Conservation (phyloP, 2,113 vertebrate species). For the Nanorana parkeri region DNA sequence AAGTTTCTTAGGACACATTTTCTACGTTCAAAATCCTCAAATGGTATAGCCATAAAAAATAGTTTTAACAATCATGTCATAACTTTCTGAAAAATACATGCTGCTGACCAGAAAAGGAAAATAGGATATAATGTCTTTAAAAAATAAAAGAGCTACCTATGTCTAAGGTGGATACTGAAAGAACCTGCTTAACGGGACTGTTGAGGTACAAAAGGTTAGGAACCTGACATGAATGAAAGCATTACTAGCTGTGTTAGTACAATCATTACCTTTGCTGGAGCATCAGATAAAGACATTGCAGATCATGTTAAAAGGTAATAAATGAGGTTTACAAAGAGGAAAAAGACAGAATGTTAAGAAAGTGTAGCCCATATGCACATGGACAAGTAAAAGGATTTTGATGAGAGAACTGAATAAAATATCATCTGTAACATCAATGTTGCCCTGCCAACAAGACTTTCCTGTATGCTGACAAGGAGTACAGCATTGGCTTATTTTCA, state of each 20-base stretch:
- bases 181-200: slow-evolving; percentile 2
- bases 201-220: slow-evolving; percentile 37
- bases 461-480: no score
- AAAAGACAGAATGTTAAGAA: not conserved
- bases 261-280: slow-evolving; percentile 33
- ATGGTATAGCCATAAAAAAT: no score
- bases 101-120: no score
- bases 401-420: not conserved
- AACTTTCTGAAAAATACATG: no score
- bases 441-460: not conserved
- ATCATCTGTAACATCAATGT: not conserved
- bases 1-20: no score
- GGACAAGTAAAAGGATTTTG: not conserved
- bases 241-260: slow-evolving; percentile 27
- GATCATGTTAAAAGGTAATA: slow-evolving; percentile 29
- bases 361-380: not conserved
- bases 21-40: no score
- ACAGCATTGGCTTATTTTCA: no score
- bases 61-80: no score
- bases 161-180: not conserved
- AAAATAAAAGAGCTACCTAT: not conserved
- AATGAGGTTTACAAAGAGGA: not conserved
- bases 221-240: slow-evolving; percentile 24
- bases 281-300: slow-evolving; percentile 9
- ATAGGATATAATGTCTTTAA: no score